Evolutionary conservation across 2,888 invertebrate genomes (phyloP).

Genomic region (Tenthredo livida): DNA sequence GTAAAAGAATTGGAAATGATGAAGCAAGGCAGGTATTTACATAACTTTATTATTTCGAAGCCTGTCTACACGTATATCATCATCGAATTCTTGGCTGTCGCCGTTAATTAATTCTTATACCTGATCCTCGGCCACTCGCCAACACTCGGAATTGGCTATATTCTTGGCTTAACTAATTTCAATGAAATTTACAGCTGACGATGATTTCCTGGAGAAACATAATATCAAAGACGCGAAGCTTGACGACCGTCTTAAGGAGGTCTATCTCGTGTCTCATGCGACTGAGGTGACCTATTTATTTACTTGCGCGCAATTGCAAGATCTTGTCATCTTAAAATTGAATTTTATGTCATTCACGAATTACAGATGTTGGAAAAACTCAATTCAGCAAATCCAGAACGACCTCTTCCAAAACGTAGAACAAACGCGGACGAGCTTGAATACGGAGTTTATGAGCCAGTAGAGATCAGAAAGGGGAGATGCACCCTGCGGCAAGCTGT

Average conservation of each 20-base stretch:
- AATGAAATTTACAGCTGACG: constrained; percentile 79
- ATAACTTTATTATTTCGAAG: not conserved
- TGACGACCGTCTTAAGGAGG: constrained; percentile 84
- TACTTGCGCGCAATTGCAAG: not conserved
- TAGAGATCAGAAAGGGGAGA: constrained; percentile 82
- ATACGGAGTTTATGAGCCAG: constrained; percentile 86
- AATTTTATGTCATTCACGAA: constrained; percentile 47
- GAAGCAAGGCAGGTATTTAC: constrained; percentile 77
- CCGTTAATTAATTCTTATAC: not conserved
- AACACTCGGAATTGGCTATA: not conserved
- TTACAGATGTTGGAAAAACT: constrained; percentile 72
- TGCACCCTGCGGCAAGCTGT: constrained; percentile 84
- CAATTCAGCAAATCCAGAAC: constrained; percentile 75
- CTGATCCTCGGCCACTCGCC: not conserved
- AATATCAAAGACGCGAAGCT: constrained; percentile 83
- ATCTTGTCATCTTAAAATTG: constrained; percentile 46
- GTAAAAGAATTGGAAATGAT: constrained; percentile 83
- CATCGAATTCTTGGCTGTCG: not conserved
- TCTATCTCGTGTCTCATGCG: constrained; percentile 87
- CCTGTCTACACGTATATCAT: not conserved
- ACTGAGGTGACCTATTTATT: constrained; percentile 66
- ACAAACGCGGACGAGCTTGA: constrained; percentile 80
- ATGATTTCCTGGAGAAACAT: constrained; percentile 82
- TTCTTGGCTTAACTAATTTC: constrained; percentile 54
- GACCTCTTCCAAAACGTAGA: constrained; percentile 83